Evolutionary conservation across 2,797 vertebrate species (phyloP).

Genomic region (Acrocephalus scirpaceus): DNA sequence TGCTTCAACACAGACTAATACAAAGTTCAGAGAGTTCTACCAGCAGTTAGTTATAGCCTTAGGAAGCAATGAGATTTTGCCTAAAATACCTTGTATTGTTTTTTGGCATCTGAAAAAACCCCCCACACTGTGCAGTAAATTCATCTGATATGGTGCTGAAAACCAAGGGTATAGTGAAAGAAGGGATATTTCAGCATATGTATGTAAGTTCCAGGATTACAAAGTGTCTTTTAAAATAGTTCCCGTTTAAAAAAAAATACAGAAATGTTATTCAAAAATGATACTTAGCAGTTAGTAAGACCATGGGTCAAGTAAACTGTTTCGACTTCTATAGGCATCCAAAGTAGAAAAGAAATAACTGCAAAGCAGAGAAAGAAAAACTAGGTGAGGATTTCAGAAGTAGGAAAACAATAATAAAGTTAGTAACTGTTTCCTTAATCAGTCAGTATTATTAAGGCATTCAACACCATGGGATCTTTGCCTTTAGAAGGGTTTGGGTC

Average conservation of each 20-base stretch:
- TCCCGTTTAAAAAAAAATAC: neutral
- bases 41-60: slow-evolving; percentile 31
- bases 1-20: slow-evolving; percentile 19
- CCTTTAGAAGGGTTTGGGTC: neutral
- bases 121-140: neutral
- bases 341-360: neutral
- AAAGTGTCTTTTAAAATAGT: neutral
- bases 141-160: neutral
- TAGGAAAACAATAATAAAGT: neutral
- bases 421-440: neutral
- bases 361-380: neutral
- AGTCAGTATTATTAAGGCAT: neutral
- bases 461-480: rapidly evolving
- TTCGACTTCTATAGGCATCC: neutral
- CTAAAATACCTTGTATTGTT: slow-evolving; percentile 25
- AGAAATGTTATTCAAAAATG: neutral
- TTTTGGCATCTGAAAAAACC: neutral
- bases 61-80: slow-evolving; percentile 6
- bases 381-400: neutral
- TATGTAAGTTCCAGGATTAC: neutral
- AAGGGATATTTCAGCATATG: neutral
- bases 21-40: slow-evolving; percentile 36
- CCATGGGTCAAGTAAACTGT: neutral
- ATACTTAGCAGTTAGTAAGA: neutral
- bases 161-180: neutral